phyloP scores from a whole-genome alignment of 1,140 invertebrate genomes.

The Drosophila willistoni region DNA sequence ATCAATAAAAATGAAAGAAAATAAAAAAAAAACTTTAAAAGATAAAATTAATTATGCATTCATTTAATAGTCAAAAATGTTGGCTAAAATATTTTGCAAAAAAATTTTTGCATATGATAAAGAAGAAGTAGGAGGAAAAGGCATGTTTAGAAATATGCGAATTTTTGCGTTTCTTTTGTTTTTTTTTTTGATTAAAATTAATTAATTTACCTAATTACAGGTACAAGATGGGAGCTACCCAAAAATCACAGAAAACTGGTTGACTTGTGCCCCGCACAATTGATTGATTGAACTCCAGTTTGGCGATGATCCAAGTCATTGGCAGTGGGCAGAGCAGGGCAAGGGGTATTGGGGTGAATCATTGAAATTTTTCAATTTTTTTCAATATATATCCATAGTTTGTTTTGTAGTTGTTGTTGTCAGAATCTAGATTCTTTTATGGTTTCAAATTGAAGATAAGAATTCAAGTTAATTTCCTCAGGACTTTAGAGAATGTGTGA shows the following conservation, averaged over 20 bases:
- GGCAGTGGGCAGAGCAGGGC: neutral
- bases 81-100: neutral
- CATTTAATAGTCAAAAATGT: neutral
- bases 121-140: neutral
- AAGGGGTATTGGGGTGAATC: neutral
- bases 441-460: constrained; percentile 25
- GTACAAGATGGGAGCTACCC: constrained; percentile 36
- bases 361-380: constrained; percentile 24
- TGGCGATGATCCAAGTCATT: constrained; percentile 3
- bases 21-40: neutral
- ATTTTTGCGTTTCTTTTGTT: constrained; percentile 34
- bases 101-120: neutral
- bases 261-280: constrained; percentile 61
- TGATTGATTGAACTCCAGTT: constrained; percentile 39
- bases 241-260: constrained; percentile 48
- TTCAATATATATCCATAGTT: constrained; percentile 14
- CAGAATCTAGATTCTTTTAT: constrained; percentile 14
- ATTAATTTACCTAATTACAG: constrained; percentile 78
- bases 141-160: constrained; percentile 42
- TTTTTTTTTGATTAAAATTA: constrained; percentile 51
- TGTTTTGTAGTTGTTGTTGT: constrained; percentile 10
- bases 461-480: constrained; percentile 3
- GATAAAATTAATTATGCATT: constrained; percentile 11
- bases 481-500: too few species aligned
- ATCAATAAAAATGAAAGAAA: neutral